A percentile compares a stretch with the other conserved stretches of the same genome.
Evolutionary conservation across 2,888 invertebrate genomes (phyloP).

Genomic region (Chrysina gloriosa): DNA sequence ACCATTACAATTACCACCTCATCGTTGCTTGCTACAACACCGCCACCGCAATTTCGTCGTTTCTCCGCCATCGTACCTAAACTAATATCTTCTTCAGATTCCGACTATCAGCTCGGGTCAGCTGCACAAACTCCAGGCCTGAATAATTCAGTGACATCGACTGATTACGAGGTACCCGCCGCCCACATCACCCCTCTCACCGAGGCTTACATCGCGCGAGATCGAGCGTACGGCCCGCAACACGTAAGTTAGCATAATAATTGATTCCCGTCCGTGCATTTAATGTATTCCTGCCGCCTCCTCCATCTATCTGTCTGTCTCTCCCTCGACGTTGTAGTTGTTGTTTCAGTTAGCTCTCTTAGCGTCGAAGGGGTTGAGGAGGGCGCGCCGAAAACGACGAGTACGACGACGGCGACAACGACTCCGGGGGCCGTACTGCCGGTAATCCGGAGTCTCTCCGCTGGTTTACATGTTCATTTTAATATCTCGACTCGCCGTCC

Average conservation of each 20-base stretch:
- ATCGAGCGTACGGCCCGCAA: constrained; percentile 60
- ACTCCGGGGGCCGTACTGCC: background rate
- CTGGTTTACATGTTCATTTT: constrained; percentile 50
- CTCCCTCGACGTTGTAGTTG: constrained; percentile 39
- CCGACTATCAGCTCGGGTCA: constrained; percentile 79
- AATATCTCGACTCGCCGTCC: background rate
- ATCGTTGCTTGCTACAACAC: no score
- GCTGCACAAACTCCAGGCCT: constrained; percentile 75
- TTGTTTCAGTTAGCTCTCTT: constrained; percentile 48
- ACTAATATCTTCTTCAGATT: constrained; percentile 66
- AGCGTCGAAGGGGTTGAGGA: background rate
- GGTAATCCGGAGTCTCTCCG: constrained; percentile 23
- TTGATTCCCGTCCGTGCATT: constrained; percentile 51
- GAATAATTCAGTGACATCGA: constrained; percentile 62
- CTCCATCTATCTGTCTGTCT: no score
- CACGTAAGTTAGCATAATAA: constrained; percentile 61
- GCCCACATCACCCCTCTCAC: constrained; percentile 60
- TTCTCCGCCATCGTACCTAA: constrained; percentile 26
- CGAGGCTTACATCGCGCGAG: constrained; percentile 63
- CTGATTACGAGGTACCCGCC: constrained; percentile 58
- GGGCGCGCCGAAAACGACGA: background rate
- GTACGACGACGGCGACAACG: no score
- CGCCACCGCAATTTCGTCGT: background rate
- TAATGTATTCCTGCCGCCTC: constrained; percentile 46
- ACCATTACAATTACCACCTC: background rate